phyloP scores from a whole-genome alignment of 2,888 invertebrate species.

The Criorhina ranunculi region DNA sequence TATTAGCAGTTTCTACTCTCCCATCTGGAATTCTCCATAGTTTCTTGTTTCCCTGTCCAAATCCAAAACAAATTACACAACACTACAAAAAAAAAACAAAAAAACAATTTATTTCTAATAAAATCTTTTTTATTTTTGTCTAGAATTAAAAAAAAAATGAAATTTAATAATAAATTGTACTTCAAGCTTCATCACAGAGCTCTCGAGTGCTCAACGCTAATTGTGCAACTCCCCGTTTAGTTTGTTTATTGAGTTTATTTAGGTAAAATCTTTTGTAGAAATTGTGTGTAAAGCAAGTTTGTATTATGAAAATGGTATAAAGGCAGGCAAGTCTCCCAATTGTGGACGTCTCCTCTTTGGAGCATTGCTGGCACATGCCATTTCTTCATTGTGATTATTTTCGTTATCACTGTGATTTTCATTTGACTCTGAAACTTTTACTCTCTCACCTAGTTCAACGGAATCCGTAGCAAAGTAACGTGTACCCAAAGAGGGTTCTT shows the following conservation, averaged over 20 bases:
- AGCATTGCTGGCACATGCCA: conserved; percentile 20
- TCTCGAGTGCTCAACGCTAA: conserved; percentile 30
- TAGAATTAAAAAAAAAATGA: conserved; percentile 34
- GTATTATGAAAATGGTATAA: conserved; percentile 82
- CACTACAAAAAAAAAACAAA: conserved; percentile 3
- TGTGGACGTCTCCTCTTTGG: conserved; percentile 79
- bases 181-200: conserved; percentile 71
- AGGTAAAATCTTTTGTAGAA: conserved; percentile 25
- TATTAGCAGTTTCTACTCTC: too few species aligned
- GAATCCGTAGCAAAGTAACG: conserved; percentile 65
- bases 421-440: conserved; percentile 47
- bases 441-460: conserved; percentile 73
- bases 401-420: conserved; percentile 48
- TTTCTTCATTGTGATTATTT: conserved; percentile 15
- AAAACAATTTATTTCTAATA: conserved; percentile 18
- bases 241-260: conserved; percentile 13
- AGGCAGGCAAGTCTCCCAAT: conserved; percentile 82
- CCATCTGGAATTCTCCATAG: too few species aligned
- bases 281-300: conserved; percentile 20
- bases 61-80: too few species aligned
- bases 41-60: too few species aligned
- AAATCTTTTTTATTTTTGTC: conserved; percentile 41
- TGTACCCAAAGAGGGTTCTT: conserved; percentile 25
- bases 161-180: conserved; percentile 60
- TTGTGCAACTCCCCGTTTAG: conserved; percentile 20